phyloP scores from a whole-genome alignment of 2,797 vertebrate genomes.

The Mormyrus hasselquistii region DNA sequence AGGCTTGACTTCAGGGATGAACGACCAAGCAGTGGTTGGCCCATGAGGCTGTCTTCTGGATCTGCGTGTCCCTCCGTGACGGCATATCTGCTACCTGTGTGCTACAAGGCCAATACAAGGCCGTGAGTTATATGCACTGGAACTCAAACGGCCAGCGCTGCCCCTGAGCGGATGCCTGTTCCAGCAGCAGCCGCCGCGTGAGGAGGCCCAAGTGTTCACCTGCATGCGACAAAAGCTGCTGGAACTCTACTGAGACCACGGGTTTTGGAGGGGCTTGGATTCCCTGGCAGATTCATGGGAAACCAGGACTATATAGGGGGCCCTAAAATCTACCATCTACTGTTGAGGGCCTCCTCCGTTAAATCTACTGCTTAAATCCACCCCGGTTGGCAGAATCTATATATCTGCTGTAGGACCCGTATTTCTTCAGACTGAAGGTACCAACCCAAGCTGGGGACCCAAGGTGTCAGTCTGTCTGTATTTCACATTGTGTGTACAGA shows the following conservation, averaged over 20 bases:
- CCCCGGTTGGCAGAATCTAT: background rate
- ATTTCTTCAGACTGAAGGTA: background rate
- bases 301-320: background rate
- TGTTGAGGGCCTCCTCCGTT: background rate
- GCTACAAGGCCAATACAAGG: conserved; percentile 34
- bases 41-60: conserved; percentile 37
- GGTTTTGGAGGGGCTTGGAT: background rate
- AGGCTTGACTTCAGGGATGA: conserved; percentile 45
- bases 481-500: background rate
- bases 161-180: background rate
- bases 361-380: background rate
- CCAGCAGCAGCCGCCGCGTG: background rate
- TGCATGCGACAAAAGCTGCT: background rate
- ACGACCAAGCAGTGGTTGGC: conserved; percentile 39
- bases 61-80: conserved; percentile 40
- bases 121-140: conserved; percentile 28
- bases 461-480: background rate
- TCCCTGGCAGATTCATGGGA: background rate
- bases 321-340: background rate
- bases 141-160: background rate
- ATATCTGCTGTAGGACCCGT: background rate
- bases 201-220: background rate
- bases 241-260: background rate
- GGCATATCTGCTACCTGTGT: conserved; percentile 50
- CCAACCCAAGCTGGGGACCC: background rate